Evolutionary conservation across 1,140 invertebrate species (phyloP).

Genomic region (Rhopalosiphum padi): DNA sequence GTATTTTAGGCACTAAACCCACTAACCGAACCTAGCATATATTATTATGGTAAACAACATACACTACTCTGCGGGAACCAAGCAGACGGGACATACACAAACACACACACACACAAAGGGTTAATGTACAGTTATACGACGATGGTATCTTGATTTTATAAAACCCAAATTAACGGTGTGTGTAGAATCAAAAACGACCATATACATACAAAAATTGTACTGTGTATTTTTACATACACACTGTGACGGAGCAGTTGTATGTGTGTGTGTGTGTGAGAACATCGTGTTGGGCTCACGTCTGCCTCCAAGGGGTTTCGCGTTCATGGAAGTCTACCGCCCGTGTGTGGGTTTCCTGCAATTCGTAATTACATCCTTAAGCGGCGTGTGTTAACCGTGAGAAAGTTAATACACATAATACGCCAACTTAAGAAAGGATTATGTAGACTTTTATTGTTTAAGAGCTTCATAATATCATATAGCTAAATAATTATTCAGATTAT

Average conservation of each 20-base stretch:
- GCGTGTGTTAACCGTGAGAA: constrained; percentile 42
- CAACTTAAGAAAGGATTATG: not conserved
- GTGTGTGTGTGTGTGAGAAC: not conserved
- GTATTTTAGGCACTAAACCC: not conserved
- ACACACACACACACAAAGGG: not conserved
- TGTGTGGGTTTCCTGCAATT: constrained; percentile 49
- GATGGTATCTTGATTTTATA: constrained; percentile 14
- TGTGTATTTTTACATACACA: not conserved
- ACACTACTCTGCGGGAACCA: not conserved
- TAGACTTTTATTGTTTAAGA: constrained; percentile 1
- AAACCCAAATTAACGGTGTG: constrained; percentile 44
- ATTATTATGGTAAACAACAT: not conserved
- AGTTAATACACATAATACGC: not conserved
- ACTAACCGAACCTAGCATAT: not conserved
- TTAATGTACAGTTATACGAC: constrained; percentile 41
- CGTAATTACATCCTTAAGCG: constrained; percentile 43
- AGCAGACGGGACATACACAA: not conserved
- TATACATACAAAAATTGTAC: not conserved
- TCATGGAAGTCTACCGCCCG: not conserved
- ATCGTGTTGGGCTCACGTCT: constrained; percentile 28
- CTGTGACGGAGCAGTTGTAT: not conserved
- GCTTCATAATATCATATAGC: not conserved
- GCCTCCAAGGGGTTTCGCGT: constrained; percentile 42
- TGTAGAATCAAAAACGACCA: constrained; percentile 28
- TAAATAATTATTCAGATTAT: not conserved